Evolutionary conservation across 1,140 invertebrate species (phyloP).

Genomic region (Venturia canescens): DNA sequence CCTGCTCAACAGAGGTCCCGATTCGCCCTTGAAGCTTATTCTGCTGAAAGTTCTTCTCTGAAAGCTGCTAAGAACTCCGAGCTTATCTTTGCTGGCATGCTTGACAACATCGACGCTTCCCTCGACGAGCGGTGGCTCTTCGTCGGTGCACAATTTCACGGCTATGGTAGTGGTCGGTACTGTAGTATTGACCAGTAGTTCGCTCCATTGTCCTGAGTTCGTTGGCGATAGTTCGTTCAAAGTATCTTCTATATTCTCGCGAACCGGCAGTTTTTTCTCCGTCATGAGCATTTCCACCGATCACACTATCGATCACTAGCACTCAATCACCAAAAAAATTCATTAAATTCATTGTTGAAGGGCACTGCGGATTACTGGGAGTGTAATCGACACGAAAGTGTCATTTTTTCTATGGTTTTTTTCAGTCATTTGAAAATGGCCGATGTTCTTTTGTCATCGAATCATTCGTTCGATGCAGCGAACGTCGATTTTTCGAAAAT

Average conservation of each 20-base stretch:
- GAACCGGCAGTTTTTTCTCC: slow-evolving; percentile 44
- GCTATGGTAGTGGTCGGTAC: slow-evolving; percentile 60
- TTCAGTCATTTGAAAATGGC: too few relatives aligned
- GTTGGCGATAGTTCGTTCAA: slow-evolving; percentile 43
- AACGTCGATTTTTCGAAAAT: background rate
- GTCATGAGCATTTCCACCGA: slow-evolving; percentile 55
- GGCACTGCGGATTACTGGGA: too few relatives aligned
- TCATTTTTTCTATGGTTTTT: too few relatives aligned
- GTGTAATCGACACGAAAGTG: too few relatives aligned
- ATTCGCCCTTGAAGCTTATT: slow-evolving; percentile 65
- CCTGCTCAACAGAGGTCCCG: slow-evolving; percentile 65
- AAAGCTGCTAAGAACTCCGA: slow-evolving; percentile 57
- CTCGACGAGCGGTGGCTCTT: background rate
- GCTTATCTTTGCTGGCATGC: slow-evolving; percentile 52
- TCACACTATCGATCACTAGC: background rate
- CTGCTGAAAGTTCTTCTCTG: slow-evolving; percentile 64
- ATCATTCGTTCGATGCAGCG: too few relatives aligned
- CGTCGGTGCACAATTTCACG: slow-evolving; percentile 54
- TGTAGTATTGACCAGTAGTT: slow-evolving; percentile 59
- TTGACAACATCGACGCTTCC: slow-evolving; percentile 8
- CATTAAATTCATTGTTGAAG: background rate
- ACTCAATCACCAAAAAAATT: background rate
- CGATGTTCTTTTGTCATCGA: too few relatives aligned
- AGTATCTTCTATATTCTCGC: slow-evolving; percentile 47
- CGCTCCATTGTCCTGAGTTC: slow-evolving; percentile 50